These are phyloP conservation scores for Acrocephalus kingi DNA, from an alignment of 2,113 vertebrate genomes.

Conservation along the genomic window DNA sequence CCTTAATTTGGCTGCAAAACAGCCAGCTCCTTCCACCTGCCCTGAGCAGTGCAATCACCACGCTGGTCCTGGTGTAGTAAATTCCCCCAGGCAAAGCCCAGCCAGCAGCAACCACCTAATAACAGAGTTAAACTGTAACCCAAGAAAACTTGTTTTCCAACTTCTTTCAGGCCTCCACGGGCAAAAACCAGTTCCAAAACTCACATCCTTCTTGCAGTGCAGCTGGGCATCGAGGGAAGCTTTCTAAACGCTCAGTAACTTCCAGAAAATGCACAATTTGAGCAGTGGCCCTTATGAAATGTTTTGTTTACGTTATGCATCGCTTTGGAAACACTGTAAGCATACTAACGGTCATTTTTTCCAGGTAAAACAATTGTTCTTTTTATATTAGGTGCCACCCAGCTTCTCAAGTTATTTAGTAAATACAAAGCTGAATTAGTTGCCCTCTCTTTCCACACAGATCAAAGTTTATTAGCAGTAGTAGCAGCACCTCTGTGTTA, in stretches of 20 bases:
- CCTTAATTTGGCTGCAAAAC: neutral
- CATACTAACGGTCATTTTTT: neutral
- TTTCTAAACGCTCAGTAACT: neutral
- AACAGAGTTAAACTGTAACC: conserved; percentile 3
- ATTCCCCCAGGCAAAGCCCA: neutral
- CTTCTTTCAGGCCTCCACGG: neutral
- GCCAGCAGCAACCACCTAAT: neutral
- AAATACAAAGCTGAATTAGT: neutral
- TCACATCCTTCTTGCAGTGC: fast-evolving
- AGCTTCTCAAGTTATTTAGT: neutral
- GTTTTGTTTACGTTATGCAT: neutral
- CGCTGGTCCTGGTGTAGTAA: fast-evolving
- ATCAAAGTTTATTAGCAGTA: neutral
- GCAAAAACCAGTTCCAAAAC: neutral
- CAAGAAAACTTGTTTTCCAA: conserved; percentile 16
- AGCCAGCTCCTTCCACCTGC: neutral
- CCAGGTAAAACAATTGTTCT: neutral
- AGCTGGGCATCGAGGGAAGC: neutral
- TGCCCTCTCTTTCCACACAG: neutral
- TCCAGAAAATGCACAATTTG: neutral
- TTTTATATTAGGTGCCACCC: neutral
- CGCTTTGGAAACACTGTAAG: neutral
- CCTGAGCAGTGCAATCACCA: fast-evolving
- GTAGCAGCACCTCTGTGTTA: neutral
- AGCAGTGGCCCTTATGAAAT: neutral